Base-by-base conservation (phyloP, 2,797 vertebrate genomes). In the Epinephelus coioides region DNA sequence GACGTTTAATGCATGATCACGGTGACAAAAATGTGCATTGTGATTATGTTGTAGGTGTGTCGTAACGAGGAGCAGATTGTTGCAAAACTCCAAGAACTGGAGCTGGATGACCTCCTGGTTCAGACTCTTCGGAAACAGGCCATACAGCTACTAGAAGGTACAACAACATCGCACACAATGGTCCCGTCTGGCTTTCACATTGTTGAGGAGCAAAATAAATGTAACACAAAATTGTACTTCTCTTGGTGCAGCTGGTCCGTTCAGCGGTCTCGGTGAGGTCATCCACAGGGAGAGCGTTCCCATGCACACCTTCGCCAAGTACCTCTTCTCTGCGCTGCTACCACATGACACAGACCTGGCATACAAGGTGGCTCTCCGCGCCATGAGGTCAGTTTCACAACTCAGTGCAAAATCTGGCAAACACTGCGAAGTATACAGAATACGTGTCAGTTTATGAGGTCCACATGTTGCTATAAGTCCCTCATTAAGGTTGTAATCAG, bases 221-320 rank as follows among this genome's bases (percentile, higher is more conserved):
- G 0, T 1, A 43, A 27, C 30, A 21, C 40, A 2, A 1, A n/a
- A 38, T 7, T 72, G 2, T 55, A 5, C 71, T 13, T 34, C 21
- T 85, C 15, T 54, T 2, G 4, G 12, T 88, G 18, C 88, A 99
- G 98, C 97, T 70, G 98, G 98, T 78, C 98, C 98, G 1, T 99
- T 99, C 94, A 99, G 98, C 0, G 98, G 98, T 47, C 89, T 99
- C 5, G 98, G 98, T 23, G 98, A 99, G 92, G 96, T 99, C 91
- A 97, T 99, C 94, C 98, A 99, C 91, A 96, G 97, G 73, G 98
- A 99, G 90, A 99, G 98, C 0, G 97, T 99, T 49, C 98, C 98
- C 84, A 99, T 99, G 98, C 98, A 99, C 94, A 99, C 97, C 57
- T 99, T 99, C 85, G 97, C 98, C 87, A 99, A 99, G 95, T 99